Base-by-base conservation (phyloP, 2,113 vertebrate species). In the Falcunculus frontatus region DNA sequence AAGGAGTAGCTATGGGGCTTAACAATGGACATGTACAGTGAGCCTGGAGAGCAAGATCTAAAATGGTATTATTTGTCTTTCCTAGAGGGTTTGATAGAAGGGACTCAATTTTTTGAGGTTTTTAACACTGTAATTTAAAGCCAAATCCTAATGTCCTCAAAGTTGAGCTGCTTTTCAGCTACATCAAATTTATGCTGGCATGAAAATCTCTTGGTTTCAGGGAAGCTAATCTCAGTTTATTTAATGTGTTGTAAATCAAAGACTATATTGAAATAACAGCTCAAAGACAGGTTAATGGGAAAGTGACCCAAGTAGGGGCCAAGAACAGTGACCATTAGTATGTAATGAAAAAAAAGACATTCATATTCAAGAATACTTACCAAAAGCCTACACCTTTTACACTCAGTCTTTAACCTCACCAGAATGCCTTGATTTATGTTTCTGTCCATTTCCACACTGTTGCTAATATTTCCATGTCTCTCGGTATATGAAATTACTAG, bases 151-250 rank as follows among this genome's bases (percentile, higher is more conserved):
- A 83, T n/a, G 50, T 74, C 63, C 85, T 90, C 75, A 55, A 77
- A 89, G 47, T 3, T 33, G 56, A 92, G 27, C 67, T 92, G 55
- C 56, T 30, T 91, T 49, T 56, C 55, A 88, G 16, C 59, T 93
- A 47, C 35, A 33, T 59, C 72, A 91, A 59, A 90, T 96, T 95
- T 95, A 70, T 88, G 49, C 56, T 72, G 65, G 75, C 47, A 65
- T 86, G 88, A 94, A 93, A 23, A 8, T 77, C 33, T 35, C 59
- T 44, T 83, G 35, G 76, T 91, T 92, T 92, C 90, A 90, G 72
- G 59, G 39, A 78, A 90, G 50, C 47, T 90, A 88, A 95, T 92
- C 84, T 84, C 64, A 53, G 87, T 92, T 93, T 95, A 92, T 73
- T 91, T 89, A 67, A 80, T 80, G 17, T 56, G 16, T 22, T 83